Conservation (phyloP, 2,113 vertebrate genomes). For the Zapus hudsonius region DNA sequence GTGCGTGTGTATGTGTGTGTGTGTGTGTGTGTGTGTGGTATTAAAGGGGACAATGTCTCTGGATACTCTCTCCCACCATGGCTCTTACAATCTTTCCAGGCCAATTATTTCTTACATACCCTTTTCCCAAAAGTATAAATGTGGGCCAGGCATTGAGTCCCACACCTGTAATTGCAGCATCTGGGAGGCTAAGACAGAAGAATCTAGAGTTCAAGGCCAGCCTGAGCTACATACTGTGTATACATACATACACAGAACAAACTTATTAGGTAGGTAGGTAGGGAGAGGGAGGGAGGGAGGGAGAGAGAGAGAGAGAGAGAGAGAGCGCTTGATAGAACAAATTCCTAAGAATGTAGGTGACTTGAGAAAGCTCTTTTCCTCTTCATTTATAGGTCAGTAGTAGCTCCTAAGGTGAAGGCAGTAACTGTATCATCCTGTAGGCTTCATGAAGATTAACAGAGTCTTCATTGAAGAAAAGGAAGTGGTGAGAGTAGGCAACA, state of each 20-base stretch:
- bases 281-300: accelerated
- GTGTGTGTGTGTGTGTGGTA: too few relatives aligned
- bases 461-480: not conserved
- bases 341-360: conserved; percentile 22
- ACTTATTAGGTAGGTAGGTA: not conserved
- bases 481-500: not conserved
- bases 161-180: not conserved
- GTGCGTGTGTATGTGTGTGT: too few relatives aligned
- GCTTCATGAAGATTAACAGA: not conserved
- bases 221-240: not conserved
- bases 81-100: too few relatives aligned
- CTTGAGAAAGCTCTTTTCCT: conserved; percentile 5
- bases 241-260: too few relatives aligned
- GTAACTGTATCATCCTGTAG: conserved; percentile 19
- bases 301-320: not conserved
- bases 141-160: not conserved
- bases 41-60: too few relatives aligned
- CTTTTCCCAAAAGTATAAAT: conserved; percentile 3
- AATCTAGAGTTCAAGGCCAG: not conserved
- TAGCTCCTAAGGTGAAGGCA: not conserved
- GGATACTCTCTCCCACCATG: too few relatives aligned
- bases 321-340: not conserved
- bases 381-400: not conserved
- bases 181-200: not conserved
- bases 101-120: too few relatives aligned